These are phyloP conservation scores for Nipponacmea schrenckii DNA, from an alignment of 2,888 invertebrate genomes.

Conservation along the genomic window DNA sequence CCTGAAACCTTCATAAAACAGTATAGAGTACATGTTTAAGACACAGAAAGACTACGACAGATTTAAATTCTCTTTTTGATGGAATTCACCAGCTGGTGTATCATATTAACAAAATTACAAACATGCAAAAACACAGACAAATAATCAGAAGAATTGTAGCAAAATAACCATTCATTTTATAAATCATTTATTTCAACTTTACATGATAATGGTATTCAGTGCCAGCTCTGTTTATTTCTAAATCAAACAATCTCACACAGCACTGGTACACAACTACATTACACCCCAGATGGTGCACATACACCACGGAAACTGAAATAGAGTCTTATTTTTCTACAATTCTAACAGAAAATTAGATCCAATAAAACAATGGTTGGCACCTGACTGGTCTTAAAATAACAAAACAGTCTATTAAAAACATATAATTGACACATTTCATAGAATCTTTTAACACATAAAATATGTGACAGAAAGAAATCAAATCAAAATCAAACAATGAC, in stretches of 20 bases:
- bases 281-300: neutral
- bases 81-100: too few species aligned
- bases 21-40: too few species aligned
- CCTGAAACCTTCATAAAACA: too few species aligned
- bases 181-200: neutral
- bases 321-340: neutral
- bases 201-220: neutral
- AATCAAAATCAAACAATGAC: too few species aligned
- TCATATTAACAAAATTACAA: neutral
- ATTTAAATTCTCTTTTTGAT: too few species aligned
- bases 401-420: conserved; percentile 4
- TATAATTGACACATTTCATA: conserved; percentile 4
- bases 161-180: conserved; percentile 9
- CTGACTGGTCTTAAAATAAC: neutral
- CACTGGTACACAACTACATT: neutral
- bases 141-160: conserved; percentile 4
- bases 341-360: neutral
- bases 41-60: too few species aligned
- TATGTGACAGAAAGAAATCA: neutral
- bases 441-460: conserved; percentile 7
- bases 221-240: conserved; percentile 6
- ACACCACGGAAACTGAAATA: neutral
- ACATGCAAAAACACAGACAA: conserved; percentile 6
- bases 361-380: conserved; percentile 7
- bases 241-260: conserved; percentile 1